A percentile compares a stretch with the other conserved stretches of the same genome.
These are phyloP conservation scores for Trachelipus rathkii DNA, from an alignment of 1,140 invertebrate genomes.

Conservation along the genomic window DNA sequence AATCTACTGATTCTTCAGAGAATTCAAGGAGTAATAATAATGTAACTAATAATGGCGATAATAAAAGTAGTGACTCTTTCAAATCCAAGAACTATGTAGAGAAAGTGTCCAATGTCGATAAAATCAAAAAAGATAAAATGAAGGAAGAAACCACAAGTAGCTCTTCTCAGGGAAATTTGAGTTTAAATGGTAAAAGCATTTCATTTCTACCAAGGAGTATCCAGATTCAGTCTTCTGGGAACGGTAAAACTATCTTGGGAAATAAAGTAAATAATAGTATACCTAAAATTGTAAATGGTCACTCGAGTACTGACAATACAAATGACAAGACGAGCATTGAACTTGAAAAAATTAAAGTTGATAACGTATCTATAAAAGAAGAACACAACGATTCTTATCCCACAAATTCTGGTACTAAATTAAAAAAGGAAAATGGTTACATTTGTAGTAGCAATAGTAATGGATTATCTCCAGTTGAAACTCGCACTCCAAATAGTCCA, in stretches of 20 bases:
- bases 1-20: too few relatives aligned
- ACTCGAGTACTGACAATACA: too few relatives aligned
- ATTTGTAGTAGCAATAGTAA: neutral
- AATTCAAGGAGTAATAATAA: neutral
- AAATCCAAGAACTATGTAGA: too few relatives aligned
- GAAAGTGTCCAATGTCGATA: neutral
- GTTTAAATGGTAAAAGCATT: neutral
- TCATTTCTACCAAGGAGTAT: neutral
- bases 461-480: neutral
- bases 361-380: too few relatives aligned
- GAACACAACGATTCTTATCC: too few relatives aligned
- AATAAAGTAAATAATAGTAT: neutral
- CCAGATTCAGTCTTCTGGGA: neutral
- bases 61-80: neutral
- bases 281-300: neutral
- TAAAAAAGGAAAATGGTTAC: neutral
- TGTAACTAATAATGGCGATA: neutral
- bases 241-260: neutral
- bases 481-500: neutral
- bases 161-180: neutral
- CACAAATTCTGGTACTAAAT: neutral
- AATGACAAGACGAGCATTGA: too few relatives aligned
- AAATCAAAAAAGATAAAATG: neutral
- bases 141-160: neutral
- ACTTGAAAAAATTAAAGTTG: too few relatives aligned